Base-by-base conservation (phyloP, 1,140 invertebrate species). In the Hylaeus anthracinus region DNA sequence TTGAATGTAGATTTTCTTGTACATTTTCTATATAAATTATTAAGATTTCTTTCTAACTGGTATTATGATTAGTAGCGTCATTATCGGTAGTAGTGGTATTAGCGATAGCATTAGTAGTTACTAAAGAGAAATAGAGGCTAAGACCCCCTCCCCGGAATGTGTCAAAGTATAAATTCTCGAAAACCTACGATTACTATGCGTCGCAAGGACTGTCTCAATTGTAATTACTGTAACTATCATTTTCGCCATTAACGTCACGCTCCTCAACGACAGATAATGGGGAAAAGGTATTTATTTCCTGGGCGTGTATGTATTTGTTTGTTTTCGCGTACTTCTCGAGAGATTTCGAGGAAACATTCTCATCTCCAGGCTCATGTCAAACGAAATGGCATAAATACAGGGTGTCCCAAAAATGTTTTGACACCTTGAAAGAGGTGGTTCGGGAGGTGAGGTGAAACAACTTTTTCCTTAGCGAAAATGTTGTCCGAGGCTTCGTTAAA, bases 1-100 rank as follows among this genome's bases (percentile, higher is more conserved):
- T 92, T 92, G 90, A 86, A 91, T 92, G 90, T 93, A 93, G 91
- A 93, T 92, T 92, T 93, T 92, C 90, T 93, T 93, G 91, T 93
- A 93, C 88, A 92, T 93, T 92, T 92, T 92, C 91, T 92, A 92
- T 92, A 93, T 92, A 91, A 91, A 91, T 91, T 91, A 92, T 92
- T 89, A 91, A 91, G 86, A 88, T 85, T 86, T 79, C 15, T 88
- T 87, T 87, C 82, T 89, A 88, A 82, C 82, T 83, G 60, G 82
- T 88, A 89, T 84, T 79, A 78, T 73, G 45, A 65, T 6, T 53
- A 63, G n/a, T 72, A 63, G 48, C 64, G 65, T 64, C 76, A 81
- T 83, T 82, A 82, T 84, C 66, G 67, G 63, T 77, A 72, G 58
- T 65, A 26, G 70, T 79, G 72, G 77, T 43, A 53, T 65, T 79